Percentiles rank a stretch among this genome's conserved stretches.
These are phyloP conservation scores for Athalia cordata DNA, from an alignment of 2,888 invertebrate species.

Conservation along the genomic window DNA sequence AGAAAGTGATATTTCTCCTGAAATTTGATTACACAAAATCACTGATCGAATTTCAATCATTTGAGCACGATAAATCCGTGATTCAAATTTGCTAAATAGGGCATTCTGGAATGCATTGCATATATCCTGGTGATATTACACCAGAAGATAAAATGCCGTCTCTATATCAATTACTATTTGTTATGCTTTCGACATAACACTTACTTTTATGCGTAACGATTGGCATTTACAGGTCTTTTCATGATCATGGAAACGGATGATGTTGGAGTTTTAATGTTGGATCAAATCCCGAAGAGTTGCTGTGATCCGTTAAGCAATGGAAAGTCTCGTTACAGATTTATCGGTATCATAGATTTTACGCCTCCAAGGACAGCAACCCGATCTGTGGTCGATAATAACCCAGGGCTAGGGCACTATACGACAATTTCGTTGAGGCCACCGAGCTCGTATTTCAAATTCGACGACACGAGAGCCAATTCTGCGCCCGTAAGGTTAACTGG, in stretches of 20 bases:
- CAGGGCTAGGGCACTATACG: not conserved
- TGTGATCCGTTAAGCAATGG: not conserved
- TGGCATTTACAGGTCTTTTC: not conserved
- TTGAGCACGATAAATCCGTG: not conserved
- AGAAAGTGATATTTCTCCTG: not conserved
- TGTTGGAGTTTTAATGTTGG: not conserved
- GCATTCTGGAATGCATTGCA: not conserved
- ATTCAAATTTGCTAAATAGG: not conserved
- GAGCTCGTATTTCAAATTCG: not conserved
- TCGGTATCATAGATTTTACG: not conserved
- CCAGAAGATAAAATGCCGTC: not conserved
- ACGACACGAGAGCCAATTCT: not conserved
- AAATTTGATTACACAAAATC: not conserved
- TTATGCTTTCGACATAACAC: not conserved
- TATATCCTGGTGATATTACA: not conserved
- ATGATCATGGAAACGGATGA: constrained; percentile 6
- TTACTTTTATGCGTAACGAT: not conserved
- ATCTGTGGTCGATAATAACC: not conserved
- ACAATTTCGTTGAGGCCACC: constrained; percentile 10
- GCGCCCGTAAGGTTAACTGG: not conserved
- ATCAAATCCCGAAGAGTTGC: not conserved
- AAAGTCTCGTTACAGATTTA: not conserved
- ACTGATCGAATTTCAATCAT: not conserved
- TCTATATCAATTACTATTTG: not conserved
- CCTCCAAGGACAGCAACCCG: not conserved